Evolutionary conservation across 2,888 invertebrate genomes (phyloP).

Genomic region (Acholoe squamosa): DNA sequence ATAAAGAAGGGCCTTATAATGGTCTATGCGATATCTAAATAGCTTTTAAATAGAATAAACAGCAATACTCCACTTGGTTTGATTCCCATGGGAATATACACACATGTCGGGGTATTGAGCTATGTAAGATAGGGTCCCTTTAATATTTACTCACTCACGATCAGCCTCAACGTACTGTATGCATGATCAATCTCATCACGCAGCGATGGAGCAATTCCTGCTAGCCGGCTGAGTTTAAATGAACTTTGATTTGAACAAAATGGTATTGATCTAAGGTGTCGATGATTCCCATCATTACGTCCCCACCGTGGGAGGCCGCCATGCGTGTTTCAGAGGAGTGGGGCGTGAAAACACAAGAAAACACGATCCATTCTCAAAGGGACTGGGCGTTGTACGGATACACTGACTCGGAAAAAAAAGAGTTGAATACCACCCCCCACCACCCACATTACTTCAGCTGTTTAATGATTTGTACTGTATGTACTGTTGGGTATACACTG

Average conservation of each 20-base stretch:
- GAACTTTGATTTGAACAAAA: conserved; percentile 36
- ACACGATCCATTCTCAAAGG: background rate
- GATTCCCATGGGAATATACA: background rate
- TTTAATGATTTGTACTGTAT: too few species aligned
- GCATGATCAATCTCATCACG: background rate
- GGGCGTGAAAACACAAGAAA: conserved; percentile 12
- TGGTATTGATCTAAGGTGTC: background rate
- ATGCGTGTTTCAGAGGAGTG: background rate
- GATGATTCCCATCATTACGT: conserved; percentile 16
- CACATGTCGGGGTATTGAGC: background rate
- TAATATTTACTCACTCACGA: background rate
- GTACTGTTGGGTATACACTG: too few species aligned
- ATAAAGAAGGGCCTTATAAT: too few species aligned
- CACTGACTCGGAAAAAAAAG: too few species aligned
- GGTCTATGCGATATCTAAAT: too few species aligned
- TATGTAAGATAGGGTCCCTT: background rate
- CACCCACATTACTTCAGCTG: too few species aligned
- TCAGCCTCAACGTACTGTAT: background rate
- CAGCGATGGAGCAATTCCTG: background rate
- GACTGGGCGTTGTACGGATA: too few species aligned
- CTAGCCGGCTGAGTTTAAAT: background rate
- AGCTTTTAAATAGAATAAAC: too few species aligned
- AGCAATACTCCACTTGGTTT: too few species aligned
- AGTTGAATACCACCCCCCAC: too few species aligned
- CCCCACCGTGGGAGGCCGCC: background rate